These are phyloP conservation scores for Thera britannica DNA, from an alignment of 2,888 invertebrate species.

Conservation along the genomic window DNA sequence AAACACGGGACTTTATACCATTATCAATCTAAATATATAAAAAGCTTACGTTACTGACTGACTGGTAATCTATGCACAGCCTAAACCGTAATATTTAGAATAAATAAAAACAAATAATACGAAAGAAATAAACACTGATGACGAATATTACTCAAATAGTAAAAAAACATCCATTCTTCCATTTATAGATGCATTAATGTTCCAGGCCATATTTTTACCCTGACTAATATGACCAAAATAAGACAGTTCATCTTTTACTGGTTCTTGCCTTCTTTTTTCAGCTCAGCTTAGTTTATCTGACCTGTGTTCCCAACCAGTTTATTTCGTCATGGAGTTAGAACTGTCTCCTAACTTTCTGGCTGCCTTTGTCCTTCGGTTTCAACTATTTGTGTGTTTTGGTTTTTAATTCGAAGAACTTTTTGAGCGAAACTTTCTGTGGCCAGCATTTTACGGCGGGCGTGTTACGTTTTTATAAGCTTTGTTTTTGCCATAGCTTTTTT, in stretches of 20 bases:
- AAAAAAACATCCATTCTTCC: no score
- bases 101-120: no score
- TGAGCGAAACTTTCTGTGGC: slow-evolving; percentile 19
- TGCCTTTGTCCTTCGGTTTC: slow-evolving; percentile 27
- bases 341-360: slow-evolving; percentile 50
- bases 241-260: slow-evolving; percentile 29
- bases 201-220: no score
- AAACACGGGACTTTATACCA: slow-evolving; percentile 39
- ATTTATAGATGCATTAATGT: no score
- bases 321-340: slow-evolving; percentile 56
- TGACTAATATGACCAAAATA: no score
- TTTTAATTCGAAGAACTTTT: slow-evolving; percentile 32
- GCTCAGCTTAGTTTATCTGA: slow-evolving; percentile 45
- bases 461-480: neutral
- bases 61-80: no score
- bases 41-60: no score
- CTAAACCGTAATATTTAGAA: no score
- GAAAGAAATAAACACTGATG: no score
- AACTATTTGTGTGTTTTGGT: slow-evolving; percentile 29
- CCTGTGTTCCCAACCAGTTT: slow-evolving; percentile 52
- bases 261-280: slow-evolving; percentile 38
- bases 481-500: no score
- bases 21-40: neutral
- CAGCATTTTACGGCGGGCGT: slow-evolving; percentile 18
- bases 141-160: no score